Base-by-base conservation (phyloP, 2,888 invertebrate genomes). In the Trichogramma dendrolimi region DNA sequence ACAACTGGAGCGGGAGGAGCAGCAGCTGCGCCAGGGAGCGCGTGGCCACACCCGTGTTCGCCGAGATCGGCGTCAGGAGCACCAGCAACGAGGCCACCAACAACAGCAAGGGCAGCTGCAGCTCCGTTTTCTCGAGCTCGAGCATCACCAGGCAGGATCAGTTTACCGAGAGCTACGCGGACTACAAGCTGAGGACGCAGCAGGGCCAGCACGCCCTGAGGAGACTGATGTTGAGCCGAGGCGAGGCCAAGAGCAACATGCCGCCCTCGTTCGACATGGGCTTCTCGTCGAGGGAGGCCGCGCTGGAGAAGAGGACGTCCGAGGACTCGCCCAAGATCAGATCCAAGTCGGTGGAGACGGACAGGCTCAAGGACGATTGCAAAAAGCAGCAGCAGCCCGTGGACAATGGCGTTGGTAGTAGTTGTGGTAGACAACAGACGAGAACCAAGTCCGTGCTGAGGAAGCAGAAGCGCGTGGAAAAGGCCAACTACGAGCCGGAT, bases 401-500 rank as follows among this genome's bases (percentile, higher is more conserved):
- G 39, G 51, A 62, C 38, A 65, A 52, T 40, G 67, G 60, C 6
- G 27, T 14, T 7, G 47, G 14, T 6, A 63, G 57, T 14, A 27
- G 27, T n/a, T n/a, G n/a, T 27, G 3, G 27, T 3, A 27, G 27
- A 2, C 63, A 63, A 5, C 54, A 50, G 2, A 38, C 52, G 39
- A 64, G 65, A 42, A 63, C 52, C 38, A 65, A 73, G 54, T 77
- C 77, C 5, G 72, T 77, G 4, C 61, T 79, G 43, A 70, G 72
- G 27, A 78, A 78, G 14, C 78, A 78, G 46, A 71, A 77, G 4
- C 71, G 73, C 4, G 68, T 78, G 27, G 78, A 78, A 56, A 71
- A 75, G 39, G 58, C 69, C 5, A 71, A 71, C 58, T 75, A 75
- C 56, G 75, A 75, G 54, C 72, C 72, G 5, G 75, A 76, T 47